Conservation (phyloP, 2,888 invertebrate genomes). For the Patella caerulea region DNA sequence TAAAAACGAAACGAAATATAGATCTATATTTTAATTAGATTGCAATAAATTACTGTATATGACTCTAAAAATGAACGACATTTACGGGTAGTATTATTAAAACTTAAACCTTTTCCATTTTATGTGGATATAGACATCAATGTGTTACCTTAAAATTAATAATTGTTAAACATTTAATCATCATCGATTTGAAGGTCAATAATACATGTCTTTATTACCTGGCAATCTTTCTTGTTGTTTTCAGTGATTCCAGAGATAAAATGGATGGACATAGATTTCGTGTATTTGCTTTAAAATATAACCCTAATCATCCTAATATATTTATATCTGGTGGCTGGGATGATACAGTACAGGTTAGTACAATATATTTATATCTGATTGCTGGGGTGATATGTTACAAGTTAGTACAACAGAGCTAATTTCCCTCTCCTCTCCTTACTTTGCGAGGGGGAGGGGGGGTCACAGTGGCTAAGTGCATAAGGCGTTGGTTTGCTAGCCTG, state of each 20-base stretch:
- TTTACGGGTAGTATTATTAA: too few species aligned
- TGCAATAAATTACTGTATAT: too few species aligned
- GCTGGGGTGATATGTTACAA: constrained; percentile 72
- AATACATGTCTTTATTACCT: neutral
- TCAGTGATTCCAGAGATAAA: constrained; percentile 63
- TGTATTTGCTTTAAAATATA: constrained; percentile 69
- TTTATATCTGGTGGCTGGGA: constrained; percentile 72
- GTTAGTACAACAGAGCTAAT: too few species aligned
- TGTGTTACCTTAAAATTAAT: too few species aligned
- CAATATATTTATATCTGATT: constrained; percentile 60
- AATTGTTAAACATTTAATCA: neutral
- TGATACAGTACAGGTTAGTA: constrained; percentile 69
- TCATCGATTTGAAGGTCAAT: neutral
- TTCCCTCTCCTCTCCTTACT: too few species aligned
- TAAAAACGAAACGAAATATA: too few species aligned
- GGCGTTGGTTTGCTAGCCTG: too few species aligned
- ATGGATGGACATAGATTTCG: constrained; percentile 71
- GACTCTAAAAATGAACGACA: too few species aligned
- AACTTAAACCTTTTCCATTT: neutral
- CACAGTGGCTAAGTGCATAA: too few species aligned
- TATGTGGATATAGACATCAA: neutral
- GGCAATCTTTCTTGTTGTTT: constrained; percentile 18
- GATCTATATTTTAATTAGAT: too few species aligned
- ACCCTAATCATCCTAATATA: constrained; percentile 63
- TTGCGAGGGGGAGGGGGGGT: too few species aligned